Base-by-base conservation (phyloP, 2,113 vertebrate species). In the Colinus virginianus region DNA sequence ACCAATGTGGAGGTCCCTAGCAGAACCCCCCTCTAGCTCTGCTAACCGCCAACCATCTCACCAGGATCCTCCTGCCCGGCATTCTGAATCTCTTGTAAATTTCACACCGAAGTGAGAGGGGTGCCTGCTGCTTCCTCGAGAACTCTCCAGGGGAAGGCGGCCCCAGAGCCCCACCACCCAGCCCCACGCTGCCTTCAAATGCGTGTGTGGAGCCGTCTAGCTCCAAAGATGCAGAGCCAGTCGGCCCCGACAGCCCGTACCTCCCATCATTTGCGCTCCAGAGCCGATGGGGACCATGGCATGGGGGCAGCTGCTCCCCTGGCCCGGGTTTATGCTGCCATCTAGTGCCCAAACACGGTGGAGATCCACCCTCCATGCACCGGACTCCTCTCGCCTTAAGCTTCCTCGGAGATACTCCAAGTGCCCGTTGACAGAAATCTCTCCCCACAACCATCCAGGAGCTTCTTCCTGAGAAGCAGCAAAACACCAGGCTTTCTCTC, bases 261-360 rank as follows among this genome's bases (percentile, higher is more conserved):
- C 56, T 11, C 6, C 48, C 48, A 12, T 28, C 72, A n/a, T 36
- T 9, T 17, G 11, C 11, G 30, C 26, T 40, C 7, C 61, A 32
- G 45, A 8, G 19, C 23, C 11, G n/a, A 38, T 42, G 25, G 53
- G 26, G 6, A 53, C 19, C n/a, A 42, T 34, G 26, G 16, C 13
- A 21, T 21, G 19, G 32, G 19, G 19, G 56, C 19, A n/a, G 56
- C 56, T 34, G n/a, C 13, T 16, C 45, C 6, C 32, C 55, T 5
- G 55, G 51, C 3, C 70, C 67, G 58, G 42, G 70, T 30, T 46
- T 3, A 13, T 82, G 91, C 49, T 69, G 96, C 93, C 94, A 94
- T 38, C 96, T 95, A 90, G 84, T 4, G 94, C 48, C 77, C n/a
- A 1, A 4, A 45, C 45, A 9, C 8, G 53, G 2, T 25, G 11